Base-by-base conservation (phyloP, 2,113 vertebrate genomes). In the Nanorana parkeri region DNA sequence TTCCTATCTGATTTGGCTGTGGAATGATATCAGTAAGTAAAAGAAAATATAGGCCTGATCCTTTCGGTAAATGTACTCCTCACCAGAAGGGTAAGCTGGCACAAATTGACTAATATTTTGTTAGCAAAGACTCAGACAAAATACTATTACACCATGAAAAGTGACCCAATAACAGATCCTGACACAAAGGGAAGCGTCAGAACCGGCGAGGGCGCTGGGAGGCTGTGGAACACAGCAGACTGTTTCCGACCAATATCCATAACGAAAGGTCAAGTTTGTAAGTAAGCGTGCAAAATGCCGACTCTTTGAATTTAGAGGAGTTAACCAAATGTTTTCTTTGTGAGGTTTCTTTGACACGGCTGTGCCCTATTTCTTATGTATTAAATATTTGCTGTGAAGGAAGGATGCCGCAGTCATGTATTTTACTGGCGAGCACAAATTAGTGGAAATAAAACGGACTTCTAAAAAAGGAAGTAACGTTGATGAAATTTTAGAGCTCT, bases 1-100 rank as follows among this genome's bases (percentile, higher is more conserved):
- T 94, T 95, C 95, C 95, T 94, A 97, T 96, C 95, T 94, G 94
- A 94, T 96, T 96, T 94, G 92, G 92, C 89, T 91, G 89, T 92
- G 93, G 95, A 96, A 96, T 95, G 93, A 96, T 95, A 96, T 96
- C 92, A 94, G 91, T 90, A 92, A 90, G 28, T 64, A 47, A 67
- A 75, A 75, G 19, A 47, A 68, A 55, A 47, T 68, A 78, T 68
- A 88, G 90, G 92, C 91, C 88, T 91, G 77, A 88, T 87, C 87
- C 89, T 86, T 91, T 93, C 89, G 90, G 88, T 80, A 89, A 91
- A 94, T 91, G 87, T 86, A 90, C 90, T 92, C 90, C 91, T 91
- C 92, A 92, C 88, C 91, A 91, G 92, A 77, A 89, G 91, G 88
- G 89, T 90, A 92, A 91, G 84, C 89, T 90, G 86, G 84, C 86